A percentile compares a stretch with the other conserved stretches of the same genome.
Conservation (phyloP, 2,113 vertebrate genomes). For the Sander lucioperca region DNA sequence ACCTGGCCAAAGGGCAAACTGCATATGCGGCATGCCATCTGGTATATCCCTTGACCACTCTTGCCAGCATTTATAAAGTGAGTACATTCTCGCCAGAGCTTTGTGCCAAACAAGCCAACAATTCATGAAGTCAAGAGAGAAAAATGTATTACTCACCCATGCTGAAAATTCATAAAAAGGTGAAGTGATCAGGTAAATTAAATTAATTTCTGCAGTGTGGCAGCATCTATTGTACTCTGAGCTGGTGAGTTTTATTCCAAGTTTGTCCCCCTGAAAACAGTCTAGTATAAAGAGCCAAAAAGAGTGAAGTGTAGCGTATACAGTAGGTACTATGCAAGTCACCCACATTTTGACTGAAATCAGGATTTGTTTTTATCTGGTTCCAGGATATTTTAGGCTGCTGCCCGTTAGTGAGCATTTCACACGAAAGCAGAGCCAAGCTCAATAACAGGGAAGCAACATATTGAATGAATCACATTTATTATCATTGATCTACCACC, state of each 20-base stretch:
- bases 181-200: conserved; percentile 52
- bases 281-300: conserved; percentile 10
- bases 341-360: conserved; percentile 34
- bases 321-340: neutral
- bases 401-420: conserved; percentile 37
- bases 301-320: neutral
- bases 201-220: conserved; percentile 45
- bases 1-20: conserved; percentile 82
- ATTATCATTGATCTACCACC: conserved; percentile 72
- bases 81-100: conserved; percentile 59
- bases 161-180: conserved; percentile 61
- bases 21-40: conserved; percentile 81
- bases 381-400: conserved; percentile 10
- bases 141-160: conserved; percentile 45
- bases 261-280: conserved; percentile 20
- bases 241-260: conserved; percentile 31
- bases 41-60: conserved; percentile 72
- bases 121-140: conserved; percentile 56
- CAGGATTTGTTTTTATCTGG: conserved; percentile 39
- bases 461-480: conserved; percentile 71
- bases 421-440: conserved; percentile 24
- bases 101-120: conserved; percentile 56
- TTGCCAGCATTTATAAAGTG: conserved; percentile 70
- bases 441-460: conserved; percentile 58
- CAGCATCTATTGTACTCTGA: conserved; percentile 33